Evolutionary conservation across 2,113 vertebrate species (phyloP).

Genomic region (Puntigrus tetrazona): DNA sequence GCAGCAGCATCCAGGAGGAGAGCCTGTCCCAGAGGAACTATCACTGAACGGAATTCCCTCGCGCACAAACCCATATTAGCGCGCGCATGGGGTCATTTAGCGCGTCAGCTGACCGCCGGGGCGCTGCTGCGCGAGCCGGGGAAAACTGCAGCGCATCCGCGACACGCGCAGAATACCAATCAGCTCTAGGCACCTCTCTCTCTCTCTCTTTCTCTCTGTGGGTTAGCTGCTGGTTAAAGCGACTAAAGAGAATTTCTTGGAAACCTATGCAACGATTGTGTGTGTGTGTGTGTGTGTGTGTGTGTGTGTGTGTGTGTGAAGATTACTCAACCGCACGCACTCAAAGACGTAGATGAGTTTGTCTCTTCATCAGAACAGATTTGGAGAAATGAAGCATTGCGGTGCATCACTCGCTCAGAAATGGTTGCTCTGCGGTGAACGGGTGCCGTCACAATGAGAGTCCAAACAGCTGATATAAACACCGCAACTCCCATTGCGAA

Average conservation of each 20-base stretch:
- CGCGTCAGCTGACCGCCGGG: slow-evolving; percentile 23
- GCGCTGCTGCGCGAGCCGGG: slow-evolving; percentile 34
- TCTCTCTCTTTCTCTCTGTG: not conserved
- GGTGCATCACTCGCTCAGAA: not conserved
- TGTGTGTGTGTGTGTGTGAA: not conserved
- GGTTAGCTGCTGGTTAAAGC: not conserved
- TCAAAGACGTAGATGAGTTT: too few relatives aligned
- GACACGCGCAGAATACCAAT: slow-evolving; percentile 46
- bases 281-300: not conserved
- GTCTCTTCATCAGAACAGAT: too few relatives aligned
- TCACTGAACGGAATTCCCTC: slow-evolving; percentile 29
- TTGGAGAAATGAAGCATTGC: not conserved
- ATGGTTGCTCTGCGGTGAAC: not conserved
- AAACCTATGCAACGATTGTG: not conserved
- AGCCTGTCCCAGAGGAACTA: slow-evolving; percentile 4
- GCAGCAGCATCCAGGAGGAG: not conserved
- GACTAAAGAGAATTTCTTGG: not conserved
- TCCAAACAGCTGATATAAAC: too few relatives aligned
- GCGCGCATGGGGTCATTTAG: slow-evolving; percentile 1
- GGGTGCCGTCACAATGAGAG: not conserved
- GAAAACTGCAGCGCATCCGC: slow-evolving; percentile 56
- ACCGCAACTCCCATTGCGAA: too few relatives aligned
- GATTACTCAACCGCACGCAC: too few relatives aligned
- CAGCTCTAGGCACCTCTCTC: slow-evolving; percentile 39
- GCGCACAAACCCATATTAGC: slow-evolving; percentile 18